Base-by-base conservation (phyloP, 2,888 invertebrate genomes). In the Perizoma flavofasciatum region DNA sequence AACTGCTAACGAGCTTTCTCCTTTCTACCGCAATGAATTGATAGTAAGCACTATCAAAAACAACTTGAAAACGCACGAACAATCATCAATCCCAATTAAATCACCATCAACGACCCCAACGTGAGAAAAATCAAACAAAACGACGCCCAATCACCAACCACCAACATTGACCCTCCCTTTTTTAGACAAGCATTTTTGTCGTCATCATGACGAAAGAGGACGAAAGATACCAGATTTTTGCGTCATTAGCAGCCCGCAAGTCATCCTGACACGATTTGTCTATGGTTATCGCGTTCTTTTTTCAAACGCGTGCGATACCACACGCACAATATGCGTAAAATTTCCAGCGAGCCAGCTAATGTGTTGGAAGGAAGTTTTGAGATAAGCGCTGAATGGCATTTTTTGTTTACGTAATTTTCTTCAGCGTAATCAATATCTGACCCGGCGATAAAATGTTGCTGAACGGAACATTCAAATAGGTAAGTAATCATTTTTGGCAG, bases 31-130 rank as follows among this genome's bases (percentile, higher is more conserved):
- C 61, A 71, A 65, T 69, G 68, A 72, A 69, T 72, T 66, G 70
- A 77, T 74, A 75, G 69, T 68, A 68, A 61, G 63, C 70, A 72
- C 71, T 72, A 68, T 69, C 65, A 73, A 72, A 75, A 76, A 72
- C 69, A 71, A 74, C 73, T 75, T 73, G 71, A 73, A 71, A 66
- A 70, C 59, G 57, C 55, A 55, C 63, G 59, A 69, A 75, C 83
- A 82, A 87, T 81, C 90, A 91, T 91, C 84, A 91, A 90, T 91
- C 75, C 89, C 86, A 90, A 91, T 91, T 87, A 90, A 85, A 82
- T 69, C 72, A 68, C 76, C 81, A 86, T 87, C 81, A 83, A 69
- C 67, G 70, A 71, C 73, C 80, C 80, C 74, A 71, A 82, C 83
- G 88, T 89, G 89, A 87, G 89, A 89, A 88, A 88, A 87, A 85